Evolutionary conservation across 2,113 vertebrate genomes (phyloP).

Genomic region (Brachypteracias leptosomus): DNA sequence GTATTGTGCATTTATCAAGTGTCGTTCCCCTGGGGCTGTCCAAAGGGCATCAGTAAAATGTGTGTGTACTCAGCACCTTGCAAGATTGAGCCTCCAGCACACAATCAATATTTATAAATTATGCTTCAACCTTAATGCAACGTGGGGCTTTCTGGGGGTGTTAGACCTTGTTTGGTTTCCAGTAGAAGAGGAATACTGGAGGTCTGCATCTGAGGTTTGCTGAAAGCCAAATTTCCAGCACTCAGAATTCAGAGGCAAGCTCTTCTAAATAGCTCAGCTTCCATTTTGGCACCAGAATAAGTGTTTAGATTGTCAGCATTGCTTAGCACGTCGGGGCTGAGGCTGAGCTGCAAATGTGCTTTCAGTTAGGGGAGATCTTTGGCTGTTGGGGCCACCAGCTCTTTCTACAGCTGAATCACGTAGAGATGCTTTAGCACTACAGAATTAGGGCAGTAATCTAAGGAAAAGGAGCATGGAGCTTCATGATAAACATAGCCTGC

Average conservation of each 20-base stretch:
- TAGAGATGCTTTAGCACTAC: background rate
- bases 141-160: background rate
- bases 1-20: slow-evolving; percentile 30
- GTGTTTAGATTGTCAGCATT: background rate
- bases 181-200: background rate
- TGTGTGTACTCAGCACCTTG: slow-evolving; percentile 35
- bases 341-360: background rate
- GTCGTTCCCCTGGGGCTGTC: slow-evolving; percentile 17
- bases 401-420: background rate
- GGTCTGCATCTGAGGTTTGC: background rate
- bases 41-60: slow-evolving; percentile 13
- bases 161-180: background rate
- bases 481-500: background rate
- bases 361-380: background rate
- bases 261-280: background rate
- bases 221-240: background rate
- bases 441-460: background rate
- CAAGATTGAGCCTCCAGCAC: background rate
- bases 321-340: background rate
- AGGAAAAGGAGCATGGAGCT: background rate
- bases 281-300: background rate
- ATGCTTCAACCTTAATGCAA: background rate
- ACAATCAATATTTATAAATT: slow-evolving; percentile 35
- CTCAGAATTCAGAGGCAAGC: background rate
- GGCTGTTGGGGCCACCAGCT: background rate